Conservation (phyloP, 1,140 invertebrate species). For the Eumeta japonica region DNA sequence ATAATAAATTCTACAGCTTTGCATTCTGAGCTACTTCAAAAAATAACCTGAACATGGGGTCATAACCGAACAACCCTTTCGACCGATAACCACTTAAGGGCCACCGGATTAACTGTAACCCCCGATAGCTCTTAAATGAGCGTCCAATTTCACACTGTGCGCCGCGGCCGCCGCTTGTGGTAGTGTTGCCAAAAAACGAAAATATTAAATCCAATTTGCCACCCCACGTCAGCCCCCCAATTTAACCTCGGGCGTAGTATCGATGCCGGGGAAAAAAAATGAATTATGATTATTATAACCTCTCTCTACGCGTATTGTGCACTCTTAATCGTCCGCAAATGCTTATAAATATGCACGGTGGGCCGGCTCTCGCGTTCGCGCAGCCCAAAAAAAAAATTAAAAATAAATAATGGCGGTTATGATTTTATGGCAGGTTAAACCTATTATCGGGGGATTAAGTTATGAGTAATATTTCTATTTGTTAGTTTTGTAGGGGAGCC, state of each 20-base stretch:
- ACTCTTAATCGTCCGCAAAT: constrained; percentile 33
- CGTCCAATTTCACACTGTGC: constrained; percentile 46
- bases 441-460: constrained; percentile 54
- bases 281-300: constrained; percentile 53
- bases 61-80: constrained; percentile 14
- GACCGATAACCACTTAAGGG: constrained; percentile 17
- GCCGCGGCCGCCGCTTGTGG: constrained; percentile 3
- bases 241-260: constrained; percentile 19
- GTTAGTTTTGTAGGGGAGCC: constrained; percentile 8
- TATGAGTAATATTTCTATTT: constrained; percentile 53
- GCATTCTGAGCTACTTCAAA: too few relatives aligned
- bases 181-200: constrained; percentile 46
- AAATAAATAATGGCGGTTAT: too few relatives aligned
- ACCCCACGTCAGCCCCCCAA: constrained; percentile 30
- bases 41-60: too few relatives aligned
- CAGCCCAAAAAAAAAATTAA: constrained; percentile 34
- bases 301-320: constrained; percentile 36
- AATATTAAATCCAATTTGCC: constrained; percentile 56
- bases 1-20: too few relatives aligned
- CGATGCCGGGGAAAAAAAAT: constrained; percentile 28
- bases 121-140: constrained; percentile 30
- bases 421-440: constrained; percentile 56
- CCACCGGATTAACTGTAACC: constrained; percentile 34
- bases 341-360: too few relatives aligned
- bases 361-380: constrained; percentile 32